Conservation (phyloP, 2,113 vertebrate species). For the Centropus bengalensis region DNA sequence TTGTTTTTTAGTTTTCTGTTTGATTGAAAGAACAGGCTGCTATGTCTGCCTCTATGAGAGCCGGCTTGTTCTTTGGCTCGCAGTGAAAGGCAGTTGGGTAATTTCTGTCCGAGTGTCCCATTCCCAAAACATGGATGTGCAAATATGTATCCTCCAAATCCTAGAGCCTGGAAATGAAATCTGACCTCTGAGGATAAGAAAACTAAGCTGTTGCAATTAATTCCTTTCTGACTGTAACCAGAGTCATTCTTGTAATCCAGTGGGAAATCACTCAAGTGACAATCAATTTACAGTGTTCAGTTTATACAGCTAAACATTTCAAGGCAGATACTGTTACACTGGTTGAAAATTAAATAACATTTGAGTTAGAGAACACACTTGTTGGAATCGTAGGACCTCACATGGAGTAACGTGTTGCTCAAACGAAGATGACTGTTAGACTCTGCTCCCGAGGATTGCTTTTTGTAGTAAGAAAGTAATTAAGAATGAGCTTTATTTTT, state of each 20-base stretch:
- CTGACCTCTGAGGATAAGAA: neutral
- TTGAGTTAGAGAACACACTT: neutral
- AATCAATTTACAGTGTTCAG: neutral
- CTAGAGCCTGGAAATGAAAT: neutral
- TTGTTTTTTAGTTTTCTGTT: neutral
- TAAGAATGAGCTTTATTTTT: constrained; percentile 27
- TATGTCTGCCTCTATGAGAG: fast-evolving
- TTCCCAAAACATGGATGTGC: neutral
- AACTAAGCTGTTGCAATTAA: neutral
- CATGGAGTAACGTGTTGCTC: neutral
- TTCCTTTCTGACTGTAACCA: constrained; percentile 1
- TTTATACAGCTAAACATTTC: neutral
- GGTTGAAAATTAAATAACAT: neutral
- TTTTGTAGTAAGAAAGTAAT: neutral
- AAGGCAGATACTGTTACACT: neutral
- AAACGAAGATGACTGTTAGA: neutral
- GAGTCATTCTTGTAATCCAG: neutral
- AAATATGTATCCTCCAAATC: neutral
- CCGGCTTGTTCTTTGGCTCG: neutral
- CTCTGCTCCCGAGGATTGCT: neutral
- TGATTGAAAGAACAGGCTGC: neutral
- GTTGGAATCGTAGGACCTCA: neutral
- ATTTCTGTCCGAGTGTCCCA: neutral
- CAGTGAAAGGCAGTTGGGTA: neutral
- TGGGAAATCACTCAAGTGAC: neutral